Percentiles rank a stretch among this genome's conserved stretches.
Conservation (phyloP, 2,888 invertebrate species). For the Cepaea hortensis region DNA sequence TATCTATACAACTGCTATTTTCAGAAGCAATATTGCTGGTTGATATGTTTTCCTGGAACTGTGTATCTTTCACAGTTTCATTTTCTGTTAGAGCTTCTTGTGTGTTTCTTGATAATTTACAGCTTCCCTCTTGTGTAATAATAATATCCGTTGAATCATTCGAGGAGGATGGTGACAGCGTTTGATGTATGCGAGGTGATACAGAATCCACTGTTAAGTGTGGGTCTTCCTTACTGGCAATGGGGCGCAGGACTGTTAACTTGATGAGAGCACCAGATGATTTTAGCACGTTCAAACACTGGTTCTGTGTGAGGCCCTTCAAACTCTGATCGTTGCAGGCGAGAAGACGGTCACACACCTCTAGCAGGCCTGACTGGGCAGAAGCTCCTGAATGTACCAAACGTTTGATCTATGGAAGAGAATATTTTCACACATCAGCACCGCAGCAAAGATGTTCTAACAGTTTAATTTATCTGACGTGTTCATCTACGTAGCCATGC, state of each 20-base stretch:
- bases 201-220: neutral
- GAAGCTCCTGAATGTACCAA: conserved; percentile 69
- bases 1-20: neutral
- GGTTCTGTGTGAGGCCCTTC: conserved; percentile 88
- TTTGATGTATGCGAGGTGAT: neutral
- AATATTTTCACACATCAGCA: neutral
- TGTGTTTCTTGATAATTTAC: neutral
- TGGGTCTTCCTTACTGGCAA: conserved; percentile 23
- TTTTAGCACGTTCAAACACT: conserved; percentile 91
- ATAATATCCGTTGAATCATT: too few relatives aligned
- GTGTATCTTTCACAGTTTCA: neutral
- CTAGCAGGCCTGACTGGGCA: conserved; percentile 86
- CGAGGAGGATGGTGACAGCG: neutral
- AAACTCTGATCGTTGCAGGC: conserved; percentile 88
- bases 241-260: conserved; percentile 81
- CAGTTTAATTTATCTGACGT: neutral
- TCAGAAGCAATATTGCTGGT: neutral
- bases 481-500: neutral
- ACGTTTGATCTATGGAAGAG: conserved; percentile 66
- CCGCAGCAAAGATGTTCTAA: neutral
- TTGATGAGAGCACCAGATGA: conserved; percentile 87
- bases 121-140: too few relatives aligned
- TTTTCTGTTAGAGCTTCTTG: neutral
- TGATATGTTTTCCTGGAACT: neutral
- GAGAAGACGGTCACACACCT: conserved; percentile 91